phyloP scores from a whole-genome alignment of 2,113 vertebrate genomes.

The Henicopernis longicauda region DNA sequence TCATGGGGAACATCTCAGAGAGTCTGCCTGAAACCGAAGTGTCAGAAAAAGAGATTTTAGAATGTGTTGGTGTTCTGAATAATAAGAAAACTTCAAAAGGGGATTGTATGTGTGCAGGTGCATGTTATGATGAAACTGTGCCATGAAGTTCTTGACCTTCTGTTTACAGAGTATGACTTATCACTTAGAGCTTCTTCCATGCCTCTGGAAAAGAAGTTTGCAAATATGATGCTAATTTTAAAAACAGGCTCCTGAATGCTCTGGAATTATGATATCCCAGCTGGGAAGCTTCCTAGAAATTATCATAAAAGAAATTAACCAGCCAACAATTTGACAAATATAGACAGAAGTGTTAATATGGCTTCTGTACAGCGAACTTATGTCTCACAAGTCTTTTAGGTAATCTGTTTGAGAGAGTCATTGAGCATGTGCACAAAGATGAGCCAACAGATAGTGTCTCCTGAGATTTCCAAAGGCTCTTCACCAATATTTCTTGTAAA shows the following conservation, averaged over 20 bases:
- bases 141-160: neutral
- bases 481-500: neutral
- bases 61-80: neutral
- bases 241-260: neutral
- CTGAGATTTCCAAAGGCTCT: neutral
- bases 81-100: neutral
- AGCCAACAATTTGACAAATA: neutral
- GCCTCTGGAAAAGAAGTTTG: neutral
- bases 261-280: neutral
- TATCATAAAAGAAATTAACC: neutral
- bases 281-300: neutral
- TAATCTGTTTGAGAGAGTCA: neutral
- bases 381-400: neutral
- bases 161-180: neutral
- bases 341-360: neutral
- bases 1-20: neutral
- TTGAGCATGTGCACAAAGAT: neutral
- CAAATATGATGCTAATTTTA: neutral
- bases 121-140: neutral
- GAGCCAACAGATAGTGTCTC: neutral
- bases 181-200: neutral
- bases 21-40: neutral
- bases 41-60: neutral
- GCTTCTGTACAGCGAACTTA: neutral
- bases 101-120: neutral